Percentiles rank a stretch among this genome's conserved stretches.
phyloP scores from a whole-genome alignment of 2,888 invertebrate species.

The Drosophila merina region DNA sequence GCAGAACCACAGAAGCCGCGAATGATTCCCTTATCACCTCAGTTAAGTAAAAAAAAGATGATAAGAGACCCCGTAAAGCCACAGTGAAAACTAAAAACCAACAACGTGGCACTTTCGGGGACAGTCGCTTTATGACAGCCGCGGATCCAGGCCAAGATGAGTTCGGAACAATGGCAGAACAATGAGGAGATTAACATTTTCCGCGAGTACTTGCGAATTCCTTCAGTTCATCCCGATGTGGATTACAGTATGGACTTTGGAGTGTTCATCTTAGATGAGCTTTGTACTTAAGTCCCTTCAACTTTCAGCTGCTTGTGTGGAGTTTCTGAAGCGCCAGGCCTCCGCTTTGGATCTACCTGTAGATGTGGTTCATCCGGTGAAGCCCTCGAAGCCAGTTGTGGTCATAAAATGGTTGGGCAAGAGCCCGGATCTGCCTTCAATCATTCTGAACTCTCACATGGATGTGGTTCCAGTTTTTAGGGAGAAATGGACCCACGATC shows the following conservation, averaged over 20 bases:
- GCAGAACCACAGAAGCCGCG: neutral
- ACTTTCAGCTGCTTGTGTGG: constrained; percentile 85
- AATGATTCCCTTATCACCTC: neutral
- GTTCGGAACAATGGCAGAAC: constrained; percentile 81
- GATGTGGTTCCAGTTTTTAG: constrained; percentile 96
- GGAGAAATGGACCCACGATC: constrained; percentile 95
- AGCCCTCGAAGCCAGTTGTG: constrained; percentile 89
- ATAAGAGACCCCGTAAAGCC: constrained; percentile 10
- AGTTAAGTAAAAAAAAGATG: constrained; percentile 19
- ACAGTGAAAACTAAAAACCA: constrained; percentile 8
- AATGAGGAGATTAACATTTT: constrained; percentile 90
- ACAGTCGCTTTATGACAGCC: constrained; percentile 3
- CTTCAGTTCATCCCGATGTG: constrained; percentile 93
- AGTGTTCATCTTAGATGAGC: neutral
- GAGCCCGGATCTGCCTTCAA: constrained; percentile 88
- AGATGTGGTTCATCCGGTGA: constrained; percentile 85
- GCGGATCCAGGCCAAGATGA: constrained; percentile 33
- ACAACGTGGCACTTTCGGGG: neutral
- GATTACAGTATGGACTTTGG: constrained; percentile 89
- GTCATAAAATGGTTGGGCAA: constrained; percentile 91
- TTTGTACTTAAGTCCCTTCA: neutral
- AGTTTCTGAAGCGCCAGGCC: constrained; percentile 89
- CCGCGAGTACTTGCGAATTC: constrained; percentile 92
- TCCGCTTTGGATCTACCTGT: constrained; percentile 88
- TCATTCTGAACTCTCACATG: constrained; percentile 96